Base-by-base conservation (phyloP, 2,113 vertebrate genomes). In the Emydura subglobosa region DNA sequence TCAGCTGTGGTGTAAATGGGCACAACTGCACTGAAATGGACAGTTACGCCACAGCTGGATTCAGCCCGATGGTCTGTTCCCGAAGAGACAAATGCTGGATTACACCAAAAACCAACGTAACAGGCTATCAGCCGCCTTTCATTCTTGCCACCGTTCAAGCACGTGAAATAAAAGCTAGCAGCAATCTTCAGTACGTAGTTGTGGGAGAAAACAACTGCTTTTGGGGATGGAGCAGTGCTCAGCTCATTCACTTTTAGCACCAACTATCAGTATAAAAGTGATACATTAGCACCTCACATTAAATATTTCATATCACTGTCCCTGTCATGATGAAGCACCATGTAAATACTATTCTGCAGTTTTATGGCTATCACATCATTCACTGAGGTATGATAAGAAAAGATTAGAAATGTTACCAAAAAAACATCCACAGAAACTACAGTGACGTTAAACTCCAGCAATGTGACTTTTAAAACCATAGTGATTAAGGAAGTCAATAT, bases 351-450 rank as follows among this genome's bases (percentile, higher is more conserved):
- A 93, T 93, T 92, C 95, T 97, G 96, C 83, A 97, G 89, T 92
- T 97, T 97, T 96, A 99, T 98, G 98, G 98, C 98, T 99, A 98
- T 95, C 92, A 98, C 97, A 97, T 95, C 98, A 98, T 96, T 98
- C 96, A 97, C 94, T 99, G 99, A 99, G 99, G 99, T 99, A 99
- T 98, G 98, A 95, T 96, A 96, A 94, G 95, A 91, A 91, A 79
- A 94, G 17, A 14, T 79, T 79, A 93, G 93, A 96, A 91, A 96
- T 25, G 57, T 88, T 80, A 95, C 83, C 59, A 94, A 97, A 53
- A 53, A 88, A 96, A 90, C 94, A 97, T 82, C 95, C 96, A 92
- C 85, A 97, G 96, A 98, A 97, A 98, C 53, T 85, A 98, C 86
- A 50, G 84, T 12, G 54, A 53, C 7, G 51, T 55, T 92, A 61